Evolutionary conservation across 2,797 vertebrate species (phyloP).

Genomic region (Diplodus puntazzo): DNA sequence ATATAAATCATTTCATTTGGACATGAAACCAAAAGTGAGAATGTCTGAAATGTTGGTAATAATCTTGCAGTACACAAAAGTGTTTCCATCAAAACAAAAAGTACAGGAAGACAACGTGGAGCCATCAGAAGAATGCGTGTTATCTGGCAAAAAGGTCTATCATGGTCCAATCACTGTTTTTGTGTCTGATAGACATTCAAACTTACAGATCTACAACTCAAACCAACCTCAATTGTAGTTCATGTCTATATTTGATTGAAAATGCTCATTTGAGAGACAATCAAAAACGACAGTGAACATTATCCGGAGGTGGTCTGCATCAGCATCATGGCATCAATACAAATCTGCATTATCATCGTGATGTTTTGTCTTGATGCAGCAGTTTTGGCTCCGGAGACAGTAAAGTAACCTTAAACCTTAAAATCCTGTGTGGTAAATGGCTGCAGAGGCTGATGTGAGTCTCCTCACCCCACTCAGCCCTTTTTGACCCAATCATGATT

Average conservation of each 20-base stretch:
- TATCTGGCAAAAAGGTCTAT: not conserved
- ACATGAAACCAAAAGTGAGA: not conserved
- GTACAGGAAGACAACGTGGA: not conserved
- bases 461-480: constrained; percentile 52
- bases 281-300: too few species aligned
- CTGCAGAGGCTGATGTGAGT: constrained; percentile 43
- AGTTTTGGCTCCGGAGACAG: not conserved
- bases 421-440: constrained; percentile 7
- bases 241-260: too few species aligned
- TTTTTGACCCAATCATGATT: constrained; percentile 72
- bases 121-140: too few species aligned
- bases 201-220: not conserved
- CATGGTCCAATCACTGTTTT: too few species aligned
- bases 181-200: not conserved
- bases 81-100: not conserved
- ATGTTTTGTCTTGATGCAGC: not conserved
- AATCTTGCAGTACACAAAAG: not conserved
- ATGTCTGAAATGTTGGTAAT: not conserved
- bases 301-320: too few species aligned
- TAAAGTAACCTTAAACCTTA: not conserved
- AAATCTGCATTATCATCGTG: too few species aligned
- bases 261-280: too few species aligned
- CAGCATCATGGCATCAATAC: too few species aligned
- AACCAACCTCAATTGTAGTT: not conserved
- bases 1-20: not conserved